phyloP scores from a whole-genome alignment of 2,797 vertebrate species.

The Melanogrammus aeglefinus region DNA sequence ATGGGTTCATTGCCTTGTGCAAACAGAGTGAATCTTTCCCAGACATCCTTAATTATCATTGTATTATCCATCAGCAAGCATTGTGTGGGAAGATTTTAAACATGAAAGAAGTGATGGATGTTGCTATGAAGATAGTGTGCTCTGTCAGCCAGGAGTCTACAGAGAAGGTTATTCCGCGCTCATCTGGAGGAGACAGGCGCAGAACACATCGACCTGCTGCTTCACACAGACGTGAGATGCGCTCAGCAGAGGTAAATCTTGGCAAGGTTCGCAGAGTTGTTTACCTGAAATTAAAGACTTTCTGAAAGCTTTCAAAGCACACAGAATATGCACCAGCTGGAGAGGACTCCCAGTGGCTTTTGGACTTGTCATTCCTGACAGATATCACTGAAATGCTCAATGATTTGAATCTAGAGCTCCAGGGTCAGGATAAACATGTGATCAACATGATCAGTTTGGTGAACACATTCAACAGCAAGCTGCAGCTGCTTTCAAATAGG shows the following conservation, averaged over 20 bases:
- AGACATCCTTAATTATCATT: background rate
- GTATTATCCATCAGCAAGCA: background rate
- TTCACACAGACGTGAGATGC: background rate
- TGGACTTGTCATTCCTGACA: constrained; percentile 31
- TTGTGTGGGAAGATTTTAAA: background rate
- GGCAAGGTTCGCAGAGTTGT: background rate
- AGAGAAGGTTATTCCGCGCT: background rate
- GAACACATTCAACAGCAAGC: constrained; percentile 17
- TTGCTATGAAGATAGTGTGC: background rate
- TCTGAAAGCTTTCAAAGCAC: background rate
- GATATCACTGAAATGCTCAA: constrained; percentile 32
- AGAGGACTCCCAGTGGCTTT: constrained; percentile 26
- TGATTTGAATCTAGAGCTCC: constrained; percentile 33
- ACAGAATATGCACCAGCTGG: background rate
- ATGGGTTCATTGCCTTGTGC: background rate
- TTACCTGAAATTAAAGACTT: background rate
- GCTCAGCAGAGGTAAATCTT: background rate
- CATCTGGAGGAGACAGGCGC: background rate
- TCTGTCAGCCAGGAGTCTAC: background rate
- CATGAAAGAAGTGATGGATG: background rate
- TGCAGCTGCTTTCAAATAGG: constrained; percentile 16
- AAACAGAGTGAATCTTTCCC: background rate
- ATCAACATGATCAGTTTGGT: constrained; percentile 28
- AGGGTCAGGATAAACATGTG: constrained; percentile 19
- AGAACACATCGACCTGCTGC: background rate